A percentile compares a stretch with the other conserved stretches of the same genome.
Conservation (phyloP, 2,113 vertebrate genomes). For the mouse (Mus musculus) region GRCm39 chr9:42626501-42627000, state of each 20-base stretch:
- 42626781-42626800: no score
- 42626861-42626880: neutral
- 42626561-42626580: neutral
- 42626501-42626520: neutral
- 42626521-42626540: neutral
- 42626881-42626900: neutral
- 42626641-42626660: fast-evolving
- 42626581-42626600: neutral
- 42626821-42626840: neutral
- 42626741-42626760: neutral
- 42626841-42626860: neutral
- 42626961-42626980: neutral
- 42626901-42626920: neutral
- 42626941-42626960: neutral
- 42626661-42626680: neutral
- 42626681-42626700: neutral
- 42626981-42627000: neutral
- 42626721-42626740: neutral
- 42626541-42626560: neutral
- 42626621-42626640: neutral
- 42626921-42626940: neutral
- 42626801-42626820: no score
- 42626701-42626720: neutral
- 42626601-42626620: neutral
- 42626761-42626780: neutral